Evolutionary conservation across 1,140 invertebrate species (phyloP).

Genomic region (Acromyrmex echinatior): DNA sequence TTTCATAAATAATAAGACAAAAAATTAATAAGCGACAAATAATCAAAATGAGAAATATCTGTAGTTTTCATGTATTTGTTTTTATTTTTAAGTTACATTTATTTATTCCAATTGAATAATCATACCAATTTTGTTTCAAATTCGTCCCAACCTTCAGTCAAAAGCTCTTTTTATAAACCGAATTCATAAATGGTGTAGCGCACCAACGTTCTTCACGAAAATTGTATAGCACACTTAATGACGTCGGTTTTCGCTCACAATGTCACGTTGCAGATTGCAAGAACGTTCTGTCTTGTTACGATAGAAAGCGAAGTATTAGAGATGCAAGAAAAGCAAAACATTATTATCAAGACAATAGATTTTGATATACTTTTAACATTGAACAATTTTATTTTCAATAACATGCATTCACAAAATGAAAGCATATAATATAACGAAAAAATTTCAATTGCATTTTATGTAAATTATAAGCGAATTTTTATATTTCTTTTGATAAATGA

Average conservation of each 20-base stretch:
- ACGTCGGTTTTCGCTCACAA: slow-evolving; percentile 11
- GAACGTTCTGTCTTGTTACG: slow-evolving; percentile 37
- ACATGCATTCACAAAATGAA: not conserved
- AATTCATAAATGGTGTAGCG: not conserved
- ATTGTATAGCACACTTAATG: slow-evolving; percentile 21
- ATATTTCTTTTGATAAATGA: slow-evolving; percentile 5
- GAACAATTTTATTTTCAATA: not conserved
- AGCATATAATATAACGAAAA: not conserved
- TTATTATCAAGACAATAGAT: not conserved
- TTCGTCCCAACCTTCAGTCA: not conserved
- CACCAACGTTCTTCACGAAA: not conserved
- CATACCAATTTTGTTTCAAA: slow-evolving; percentile 3
- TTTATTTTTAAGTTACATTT: not conserved
- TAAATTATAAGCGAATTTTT: not conserved
- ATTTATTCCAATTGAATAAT: not conserved
- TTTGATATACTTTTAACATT: slow-evolving; percentile 12
- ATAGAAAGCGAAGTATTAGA: slow-evolving; percentile 13
- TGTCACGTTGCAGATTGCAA: slow-evolving; percentile 49
- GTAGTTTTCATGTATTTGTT: not conserved
- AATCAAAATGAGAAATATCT: not conserved
- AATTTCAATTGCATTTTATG: not conserved
- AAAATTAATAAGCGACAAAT: not conserved
- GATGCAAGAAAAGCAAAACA: slow-evolving; percentile 39
- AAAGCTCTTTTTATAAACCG: not conserved
- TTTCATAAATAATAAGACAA: slow-evolving; percentile 13